These are phyloP conservation scores for Ephydatia muelleri DNA, from an alignment of 37 sponge, comb jelly and placozoan genomes.

Conservation along the genomic window DNA sequence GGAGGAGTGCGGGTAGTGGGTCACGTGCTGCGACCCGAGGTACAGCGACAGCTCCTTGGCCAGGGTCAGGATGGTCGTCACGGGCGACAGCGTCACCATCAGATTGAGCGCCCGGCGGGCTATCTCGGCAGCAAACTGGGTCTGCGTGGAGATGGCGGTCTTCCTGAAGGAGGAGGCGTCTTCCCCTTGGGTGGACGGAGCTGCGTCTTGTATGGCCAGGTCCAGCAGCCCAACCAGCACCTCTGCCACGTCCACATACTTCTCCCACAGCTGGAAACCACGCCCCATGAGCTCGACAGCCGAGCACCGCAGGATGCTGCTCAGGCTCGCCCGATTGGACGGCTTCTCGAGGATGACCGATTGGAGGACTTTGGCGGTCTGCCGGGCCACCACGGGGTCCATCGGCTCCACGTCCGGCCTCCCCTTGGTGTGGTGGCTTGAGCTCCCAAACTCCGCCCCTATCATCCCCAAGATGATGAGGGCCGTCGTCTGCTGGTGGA, in stretches of 20 bases:
- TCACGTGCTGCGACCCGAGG: slow-evolving; percentile 65
- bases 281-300: slow-evolving; percentile 86
- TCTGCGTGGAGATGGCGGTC: background rate
- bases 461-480: slow-evolving; percentile 89
- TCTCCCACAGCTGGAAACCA: slow-evolving; percentile 89
- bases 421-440: background rate
- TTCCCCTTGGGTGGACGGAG: background rate
- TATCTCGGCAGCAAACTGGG: slow-evolving; percentile 43
- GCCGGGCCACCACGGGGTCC: slow-evolving; percentile 60
- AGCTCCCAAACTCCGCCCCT: slow-evolving; percentile 81
- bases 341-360: slow-evolving; percentile 71
- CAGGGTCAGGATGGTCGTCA: slow-evolving; percentile 68
- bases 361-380: slow-evolving; percentile 25
- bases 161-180: background rate
- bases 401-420: slow-evolving; percentile 27
- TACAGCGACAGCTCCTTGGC: slow-evolving; percentile 81
- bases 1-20: slow-evolving; percentile 71
- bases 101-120: slow-evolving; percentile 78
- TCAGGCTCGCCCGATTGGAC: slow-evolving; percentile 33
- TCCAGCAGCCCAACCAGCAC: slow-evolving; percentile 82
- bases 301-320: slow-evolving; percentile 73
- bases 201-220: slow-evolving; percentile 47
- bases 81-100: slow-evolving; percentile 63
- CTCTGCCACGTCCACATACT: slow-evolving; percentile 70
- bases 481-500: slow-evolving; percentile 83